Conservation (phyloP, 2,797 vertebrate genomes). For the Trachurus trachurus region DNA sequence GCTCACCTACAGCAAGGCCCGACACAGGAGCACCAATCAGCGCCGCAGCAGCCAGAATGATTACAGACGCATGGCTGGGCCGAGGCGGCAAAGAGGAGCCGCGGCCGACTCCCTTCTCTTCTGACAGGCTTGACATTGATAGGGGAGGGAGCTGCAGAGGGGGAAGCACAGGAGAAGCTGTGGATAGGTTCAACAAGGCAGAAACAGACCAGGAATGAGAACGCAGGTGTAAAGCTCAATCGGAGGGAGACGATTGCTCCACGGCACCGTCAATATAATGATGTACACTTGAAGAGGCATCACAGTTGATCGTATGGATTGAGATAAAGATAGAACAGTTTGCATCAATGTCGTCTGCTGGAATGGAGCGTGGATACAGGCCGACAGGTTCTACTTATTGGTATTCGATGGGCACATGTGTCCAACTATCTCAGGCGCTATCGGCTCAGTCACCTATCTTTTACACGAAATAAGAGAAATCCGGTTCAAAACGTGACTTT, state of each 20-base stretch:
- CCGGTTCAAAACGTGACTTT: constrained; percentile 10
- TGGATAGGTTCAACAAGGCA: constrained; percentile 68
- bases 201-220: constrained; percentile 67
- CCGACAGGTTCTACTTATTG: constrained; percentile 10
- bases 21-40: constrained; percentile 73
- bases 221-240: constrained; percentile 72
- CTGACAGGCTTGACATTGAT: constrained; percentile 73
- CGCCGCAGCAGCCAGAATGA: constrained; percentile 65
- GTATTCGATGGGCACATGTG: constrained; percentile 34
- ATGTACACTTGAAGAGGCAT: constrained; percentile 57
- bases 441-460: constrained; percentile 18
- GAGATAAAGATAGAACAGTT: constrained; percentile 53
- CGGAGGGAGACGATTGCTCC: constrained; percentile 49
- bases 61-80: constrained; percentile 69
- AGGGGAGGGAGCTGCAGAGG: constrained; percentile 38
- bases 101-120: constrained; percentile 3
- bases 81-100: constrained; percentile 40
- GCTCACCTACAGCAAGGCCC: constrained; percentile 73
- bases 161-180: constrained; percentile 23
- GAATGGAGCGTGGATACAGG: constrained; percentile 5
- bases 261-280: constrained; percentile 49
- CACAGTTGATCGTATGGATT: constrained; percentile 53
- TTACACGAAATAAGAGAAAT: constrained; percentile 36
- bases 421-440: constrained; percentile 14
- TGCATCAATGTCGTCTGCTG: constrained; percentile 28